phyloP scores from a whole-genome alignment of 2,888 invertebrate species.

The Cataglyphis cursor region DNA sequence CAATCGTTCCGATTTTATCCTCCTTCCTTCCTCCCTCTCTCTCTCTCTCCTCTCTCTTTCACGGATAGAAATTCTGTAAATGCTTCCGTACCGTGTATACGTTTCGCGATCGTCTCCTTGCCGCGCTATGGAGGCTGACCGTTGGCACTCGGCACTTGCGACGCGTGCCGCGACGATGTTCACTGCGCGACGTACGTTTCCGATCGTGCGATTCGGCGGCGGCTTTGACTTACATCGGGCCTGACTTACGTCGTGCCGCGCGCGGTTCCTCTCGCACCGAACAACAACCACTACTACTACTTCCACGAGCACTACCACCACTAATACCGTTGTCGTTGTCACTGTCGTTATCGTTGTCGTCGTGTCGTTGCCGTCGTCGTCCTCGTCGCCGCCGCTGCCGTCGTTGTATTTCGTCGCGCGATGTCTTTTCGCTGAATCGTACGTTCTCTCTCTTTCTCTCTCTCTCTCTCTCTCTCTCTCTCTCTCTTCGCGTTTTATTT shows the following conservation, averaged over 20 bases:
- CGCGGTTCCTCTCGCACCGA: constrained; percentile 62
- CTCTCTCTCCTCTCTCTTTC: constrained; percentile 55
- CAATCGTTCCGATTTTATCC: constrained; percentile 29
- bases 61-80: constrained; percentile 61
- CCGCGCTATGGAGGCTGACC: constrained; percentile 77
- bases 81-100: constrained; percentile 78
- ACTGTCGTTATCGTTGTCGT: neutral
- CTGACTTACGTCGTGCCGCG: constrained; percentile 64
- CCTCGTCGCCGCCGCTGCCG: constrained; percentile 22
- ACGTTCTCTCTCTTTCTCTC: constrained; percentile 11
- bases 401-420: constrained; percentile 33
- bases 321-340: constrained; percentile 23
- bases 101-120: constrained; percentile 75
- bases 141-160: constrained; percentile 75
- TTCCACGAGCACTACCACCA: constrained; percentile 25
- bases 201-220: constrained; percentile 52
- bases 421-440: constrained; percentile 43
- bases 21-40: constrained; percentile 15
- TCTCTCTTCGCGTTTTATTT: constrained; percentile 6
- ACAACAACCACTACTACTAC: constrained; percentile 34
- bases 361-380: constrained; percentile 6
- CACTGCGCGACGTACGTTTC: constrained; percentile 59
- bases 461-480: constrained; percentile 28
- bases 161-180: constrained; percentile 63
- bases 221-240: constrained; percentile 74